Conservation (phyloP, 1,140 invertebrate genomes). For the Myzus persicae region DNA sequence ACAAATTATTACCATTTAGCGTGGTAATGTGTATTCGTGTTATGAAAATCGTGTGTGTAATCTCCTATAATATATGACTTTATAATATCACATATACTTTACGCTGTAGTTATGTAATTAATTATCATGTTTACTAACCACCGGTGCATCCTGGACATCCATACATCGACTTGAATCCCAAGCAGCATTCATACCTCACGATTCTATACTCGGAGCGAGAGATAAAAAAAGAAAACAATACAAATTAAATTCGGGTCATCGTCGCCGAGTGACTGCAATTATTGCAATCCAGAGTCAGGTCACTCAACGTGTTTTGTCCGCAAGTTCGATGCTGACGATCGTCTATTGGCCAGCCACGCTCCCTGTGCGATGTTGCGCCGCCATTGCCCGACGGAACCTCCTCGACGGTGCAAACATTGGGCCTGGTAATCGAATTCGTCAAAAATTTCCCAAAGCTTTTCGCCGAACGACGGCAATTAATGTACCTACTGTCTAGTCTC, state of each 20-base stretch:
- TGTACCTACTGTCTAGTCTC: not conserved
- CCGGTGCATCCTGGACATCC: slow-evolving; percentile 66
- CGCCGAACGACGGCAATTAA: not conserved
- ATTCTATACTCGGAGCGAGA: slow-evolving; percentile 63
- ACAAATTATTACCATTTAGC: no score
- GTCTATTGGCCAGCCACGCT: not conserved
- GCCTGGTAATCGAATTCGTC: not conserved
- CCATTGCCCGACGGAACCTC: not conserved
- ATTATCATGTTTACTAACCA: slow-evolving; percentile 63
- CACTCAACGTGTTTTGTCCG: slow-evolving; percentile 29
- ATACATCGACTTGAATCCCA: slow-evolving; percentile 66
- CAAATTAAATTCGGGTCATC: not conserved
- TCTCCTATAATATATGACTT: no score
- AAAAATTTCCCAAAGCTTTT: not conserved
- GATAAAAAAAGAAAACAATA: not conserved
- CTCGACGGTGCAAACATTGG: slow-evolving; percentile 42
- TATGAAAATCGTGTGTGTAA: no score
- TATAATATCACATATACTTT: not conserved
- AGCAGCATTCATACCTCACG: slow-evolving; percentile 68
- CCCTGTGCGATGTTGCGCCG: not conserved
- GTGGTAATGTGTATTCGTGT: no score
- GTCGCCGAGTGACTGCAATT: not conserved
- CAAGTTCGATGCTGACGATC: slow-evolving; percentile 8
- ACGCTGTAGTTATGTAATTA: not conserved
- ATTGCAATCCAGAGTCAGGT: not conserved